These are phyloP conservation scores for Adrianichthys oophorus DNA, from an alignment of 2,797 vertebrate genomes.

Conservation along the genomic window DNA sequence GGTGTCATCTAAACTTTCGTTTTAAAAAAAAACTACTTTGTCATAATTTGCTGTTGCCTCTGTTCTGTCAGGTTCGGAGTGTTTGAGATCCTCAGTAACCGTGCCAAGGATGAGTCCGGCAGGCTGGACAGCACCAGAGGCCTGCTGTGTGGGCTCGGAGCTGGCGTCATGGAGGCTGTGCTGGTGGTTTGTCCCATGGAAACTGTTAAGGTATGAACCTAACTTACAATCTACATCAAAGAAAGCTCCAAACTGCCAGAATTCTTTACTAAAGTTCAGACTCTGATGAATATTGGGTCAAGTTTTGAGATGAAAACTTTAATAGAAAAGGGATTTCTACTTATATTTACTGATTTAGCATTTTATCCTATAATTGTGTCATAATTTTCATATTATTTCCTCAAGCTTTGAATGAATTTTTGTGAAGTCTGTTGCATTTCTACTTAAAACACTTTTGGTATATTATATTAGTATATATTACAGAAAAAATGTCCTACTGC, in stretches of 20 bases:
- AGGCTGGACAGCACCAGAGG: slow-evolving; percentile 86
- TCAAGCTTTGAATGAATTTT: too few species aligned
- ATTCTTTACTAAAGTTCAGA: too few species aligned
- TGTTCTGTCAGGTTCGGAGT: slow-evolving; percentile 83
- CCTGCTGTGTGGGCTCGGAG: slow-evolving; percentile 90
- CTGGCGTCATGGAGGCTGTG: slow-evolving; percentile 89
- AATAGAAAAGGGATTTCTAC: too few species aligned
- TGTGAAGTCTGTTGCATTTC: too few species aligned
- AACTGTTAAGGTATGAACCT: slow-evolving; percentile 85
- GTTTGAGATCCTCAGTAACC: slow-evolving; percentile 95
- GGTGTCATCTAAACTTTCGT: neutral
- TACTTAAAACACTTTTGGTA: too few species aligned
- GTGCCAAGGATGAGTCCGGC: slow-evolving; percentile 85
- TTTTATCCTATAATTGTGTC: too few species aligned
- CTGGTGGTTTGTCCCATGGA: slow-evolving; percentile 94
- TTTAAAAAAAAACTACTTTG: neutral
- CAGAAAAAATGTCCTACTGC: too few species aligned
- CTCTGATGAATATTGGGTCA: too few species aligned
- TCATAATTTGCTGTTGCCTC: slow-evolving; percentile 3
- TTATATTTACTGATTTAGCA: neutral
- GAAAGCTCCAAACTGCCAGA: too few species aligned
- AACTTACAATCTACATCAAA: neutral
- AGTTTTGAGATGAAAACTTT: too few species aligned
- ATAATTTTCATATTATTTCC: too few species aligned
- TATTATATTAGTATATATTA: too few species aligned